Evolutionary conservation across 2,797 vertebrate genomes (phyloP), one percentile per base, ranked within the genome.

Genomic region (Platyrinchus mystaceus): DNA sequence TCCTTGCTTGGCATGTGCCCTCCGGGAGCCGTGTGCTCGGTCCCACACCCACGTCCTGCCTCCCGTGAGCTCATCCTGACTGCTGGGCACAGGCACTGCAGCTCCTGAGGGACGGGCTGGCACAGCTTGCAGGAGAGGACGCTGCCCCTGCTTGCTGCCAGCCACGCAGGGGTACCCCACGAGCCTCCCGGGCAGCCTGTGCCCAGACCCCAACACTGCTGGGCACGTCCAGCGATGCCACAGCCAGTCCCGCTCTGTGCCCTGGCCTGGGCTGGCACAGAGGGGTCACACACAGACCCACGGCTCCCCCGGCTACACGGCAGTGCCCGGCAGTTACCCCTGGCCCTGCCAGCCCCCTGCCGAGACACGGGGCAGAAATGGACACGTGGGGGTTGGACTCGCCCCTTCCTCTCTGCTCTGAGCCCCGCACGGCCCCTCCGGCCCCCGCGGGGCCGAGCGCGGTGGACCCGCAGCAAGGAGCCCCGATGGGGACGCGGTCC

Each of bases 1-100:
- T 82, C 74, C 82, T 30, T 10, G 53, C 46, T 39, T 43, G 78
- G 67, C 37, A 1, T 68, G 76, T 4, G 12, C 56, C 66, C 6
- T 3, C 43, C 2, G 2, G 46, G 10, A 24, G 58, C 89, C 0
- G 1, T 3, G 32, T 0, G 16, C 46, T 24, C 1, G 0, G 22
- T 34, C 19, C 36, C 47, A 1, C 20, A 7, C 12, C 46, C 68
- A 11, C 5, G 1, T 10, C 46, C 34, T 9, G 18, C 14, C 47
- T n/a, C 3, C 7, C 24, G 30, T 0, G 37, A 49, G 74, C 36
- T 84, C 52, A 1, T 7, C 63, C 62, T 1, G 1, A 2, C 5
- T 1, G 0, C 47, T 1, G 11, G 74, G 36, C 50, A 56, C 46
- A 9, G 14, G 43, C 16, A 1, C 41, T 12, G 24, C 0, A 0